A percentile compares a stretch with the other conserved stretches of the same genome.
phyloP scores from a whole-genome alignment of 2,113 vertebrate species.

The Quiscalus mexicanus region DNA sequence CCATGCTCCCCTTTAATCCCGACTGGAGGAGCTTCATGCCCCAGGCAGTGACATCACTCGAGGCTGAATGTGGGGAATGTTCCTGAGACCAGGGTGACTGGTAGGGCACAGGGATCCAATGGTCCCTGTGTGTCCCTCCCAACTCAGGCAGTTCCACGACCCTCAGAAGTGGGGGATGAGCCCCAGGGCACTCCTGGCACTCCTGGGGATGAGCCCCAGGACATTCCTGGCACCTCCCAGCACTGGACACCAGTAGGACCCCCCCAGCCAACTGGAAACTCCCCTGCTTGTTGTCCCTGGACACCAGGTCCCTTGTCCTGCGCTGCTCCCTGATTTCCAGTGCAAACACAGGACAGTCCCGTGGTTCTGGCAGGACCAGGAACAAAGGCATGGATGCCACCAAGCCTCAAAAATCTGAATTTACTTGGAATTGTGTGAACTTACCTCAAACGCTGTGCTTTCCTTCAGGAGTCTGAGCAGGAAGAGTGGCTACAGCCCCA shows the following conservation, averaged over 20 bases:
- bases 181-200: neutral
- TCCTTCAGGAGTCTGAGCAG: neutral
- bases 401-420: rapidly evolving
- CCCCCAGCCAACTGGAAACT: neutral
- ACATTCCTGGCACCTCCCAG: no score
- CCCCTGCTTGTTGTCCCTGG: neutral
- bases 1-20: no score
- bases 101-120: no score
- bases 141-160: no score
- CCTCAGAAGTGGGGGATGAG: no score
- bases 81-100: no score
- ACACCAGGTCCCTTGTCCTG: rapidly evolving
- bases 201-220: no score
- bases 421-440: neutral
- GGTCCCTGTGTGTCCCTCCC: no score
- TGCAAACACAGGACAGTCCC: rapidly evolving
- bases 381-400: rapidly evolving
- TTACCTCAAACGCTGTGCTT: rapidly evolving
- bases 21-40: no score
- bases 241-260: no score
- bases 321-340: neutral
- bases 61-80: no score
- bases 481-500: neutral
- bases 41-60: no score
- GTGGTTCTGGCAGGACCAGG: rapidly evolving